phyloP scores from a whole-genome alignment of 2,113 vertebrate species.

The Vireo altiloquus region DNA sequence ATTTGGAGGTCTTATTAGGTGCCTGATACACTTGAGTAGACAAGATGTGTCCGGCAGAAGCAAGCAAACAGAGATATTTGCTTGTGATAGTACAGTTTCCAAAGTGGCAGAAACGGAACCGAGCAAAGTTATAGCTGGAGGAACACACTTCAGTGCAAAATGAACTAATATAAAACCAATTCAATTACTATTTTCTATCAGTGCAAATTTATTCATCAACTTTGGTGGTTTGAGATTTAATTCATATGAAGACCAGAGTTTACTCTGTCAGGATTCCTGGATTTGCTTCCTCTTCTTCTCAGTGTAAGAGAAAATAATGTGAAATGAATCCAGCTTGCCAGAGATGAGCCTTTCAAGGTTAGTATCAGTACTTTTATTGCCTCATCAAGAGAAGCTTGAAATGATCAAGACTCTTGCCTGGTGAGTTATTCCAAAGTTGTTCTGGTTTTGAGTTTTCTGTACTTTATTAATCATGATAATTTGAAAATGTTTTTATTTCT shows the following conservation, averaged over 20 bases:
- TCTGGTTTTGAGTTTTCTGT: background rate
- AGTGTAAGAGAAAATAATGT: background rate
- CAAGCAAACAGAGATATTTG: background rate
- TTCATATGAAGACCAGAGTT: background rate
- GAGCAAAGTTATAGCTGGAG: background rate
- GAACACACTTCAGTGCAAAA: background rate
- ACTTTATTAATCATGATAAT: background rate
- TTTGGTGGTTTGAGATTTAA: background rate
- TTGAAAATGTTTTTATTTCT: background rate
- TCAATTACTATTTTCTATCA: background rate
- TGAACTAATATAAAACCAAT: background rate
- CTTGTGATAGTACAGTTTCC: background rate
- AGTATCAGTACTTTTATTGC: background rate
- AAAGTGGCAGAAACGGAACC: background rate
- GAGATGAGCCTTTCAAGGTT: background rate
- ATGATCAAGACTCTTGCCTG: background rate
- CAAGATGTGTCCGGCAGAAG: background rate
- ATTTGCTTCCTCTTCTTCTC: background rate
- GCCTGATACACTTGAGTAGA: background rate
- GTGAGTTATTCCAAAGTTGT: background rate
- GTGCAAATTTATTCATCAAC: background rate
- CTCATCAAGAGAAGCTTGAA: background rate
- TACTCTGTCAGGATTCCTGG: background rate
- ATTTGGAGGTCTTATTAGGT: background rate
- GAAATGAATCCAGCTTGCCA: background rate